Evolutionary conservation across 2,113 vertebrate genomes (phyloP).

Genomic region (Chaenogobius annularis): DNA sequence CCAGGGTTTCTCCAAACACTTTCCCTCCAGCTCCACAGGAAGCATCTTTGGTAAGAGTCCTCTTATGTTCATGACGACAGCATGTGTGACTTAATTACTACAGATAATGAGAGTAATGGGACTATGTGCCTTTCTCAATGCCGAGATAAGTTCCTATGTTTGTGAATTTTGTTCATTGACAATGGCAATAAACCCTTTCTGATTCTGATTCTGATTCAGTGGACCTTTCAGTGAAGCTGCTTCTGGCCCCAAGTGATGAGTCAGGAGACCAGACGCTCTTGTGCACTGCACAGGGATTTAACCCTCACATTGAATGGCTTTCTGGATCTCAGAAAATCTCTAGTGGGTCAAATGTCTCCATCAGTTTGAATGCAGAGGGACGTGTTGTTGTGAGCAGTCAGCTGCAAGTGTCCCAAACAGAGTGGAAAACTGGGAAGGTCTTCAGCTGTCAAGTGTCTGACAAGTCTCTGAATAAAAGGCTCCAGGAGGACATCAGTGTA

Average conservation of each 20-base stretch:
- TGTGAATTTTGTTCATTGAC: no score
- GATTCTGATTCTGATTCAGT: no score
- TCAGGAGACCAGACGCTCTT: conserved; percentile 43
- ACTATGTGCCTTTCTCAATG: not conserved
- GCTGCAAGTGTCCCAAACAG: conserved; percentile 21
- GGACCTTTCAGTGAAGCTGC: conserved; percentile 55
- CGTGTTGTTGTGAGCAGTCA: conserved; percentile 54
- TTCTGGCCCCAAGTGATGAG: conserved; percentile 26
- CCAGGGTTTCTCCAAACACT: not conserved
- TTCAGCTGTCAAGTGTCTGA: conserved; percentile 67
- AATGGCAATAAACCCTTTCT: no score
- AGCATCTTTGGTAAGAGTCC: conserved; percentile 8
- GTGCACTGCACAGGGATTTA: conserved; percentile 60
- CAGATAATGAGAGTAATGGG: not conserved
- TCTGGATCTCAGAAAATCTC: not conserved
- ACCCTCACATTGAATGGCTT: conserved; percentile 68
- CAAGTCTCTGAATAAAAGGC: rapidly evolving
- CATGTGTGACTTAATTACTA: not conserved
- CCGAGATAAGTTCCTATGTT: no score
- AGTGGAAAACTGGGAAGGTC: conserved; percentile 57
- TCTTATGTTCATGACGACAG: not conserved
- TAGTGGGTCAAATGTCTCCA: not conserved
- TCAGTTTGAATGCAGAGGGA: conserved; percentile 49
- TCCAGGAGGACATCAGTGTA: conserved; percentile 29
- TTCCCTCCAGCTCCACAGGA: not conserved